Percentiles rank a stretch among this genome's conserved stretches.
phyloP scores from a whole-genome alignment of 2,113 vertebrate genomes.

The Hippocampus abdominalis region DNA sequence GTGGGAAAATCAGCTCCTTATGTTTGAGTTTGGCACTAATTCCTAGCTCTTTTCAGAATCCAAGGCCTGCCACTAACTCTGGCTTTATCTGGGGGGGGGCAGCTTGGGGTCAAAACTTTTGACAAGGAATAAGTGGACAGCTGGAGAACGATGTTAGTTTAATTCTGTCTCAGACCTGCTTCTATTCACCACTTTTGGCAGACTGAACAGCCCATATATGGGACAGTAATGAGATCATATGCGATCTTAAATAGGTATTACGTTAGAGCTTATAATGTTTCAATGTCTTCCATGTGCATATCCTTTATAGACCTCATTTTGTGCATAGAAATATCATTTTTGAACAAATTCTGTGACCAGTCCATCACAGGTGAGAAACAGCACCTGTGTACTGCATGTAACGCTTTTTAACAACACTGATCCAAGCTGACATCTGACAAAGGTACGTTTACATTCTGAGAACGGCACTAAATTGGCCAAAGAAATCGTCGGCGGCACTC shows the following conservation, averaged over 20 bases:
- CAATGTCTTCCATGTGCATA: too few species aligned
- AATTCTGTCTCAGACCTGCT: not conserved
- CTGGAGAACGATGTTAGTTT: not conserved
- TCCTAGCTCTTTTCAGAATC: not conserved
- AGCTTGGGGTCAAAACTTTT: not conserved
- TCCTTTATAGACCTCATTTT: too few species aligned
- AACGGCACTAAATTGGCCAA: too few species aligned
- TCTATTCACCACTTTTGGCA: not conserved
- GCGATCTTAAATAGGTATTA: not conserved
- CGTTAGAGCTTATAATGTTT: too few species aligned
- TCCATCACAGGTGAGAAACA: too few species aligned
- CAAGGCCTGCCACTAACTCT: not conserved
- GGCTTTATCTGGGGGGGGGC: not conserved
- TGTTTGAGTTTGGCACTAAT: not conserved
- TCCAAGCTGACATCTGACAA: too few species aligned
- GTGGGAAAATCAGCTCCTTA: slow-evolving; percentile 3
- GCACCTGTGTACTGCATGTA: too few species aligned
- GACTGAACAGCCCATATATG: not conserved
- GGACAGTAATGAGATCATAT: not conserved
- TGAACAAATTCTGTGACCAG: too few species aligned
- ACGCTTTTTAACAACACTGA: too few species aligned
- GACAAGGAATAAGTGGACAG: not conserved
- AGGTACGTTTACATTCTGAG: too few species aligned
- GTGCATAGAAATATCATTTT: too few species aligned
- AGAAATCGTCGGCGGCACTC: too few species aligned